phyloP scores from a whole-genome alignment of 2,113 vertebrate genomes.

The Saccopteryx bilineata region DNA sequence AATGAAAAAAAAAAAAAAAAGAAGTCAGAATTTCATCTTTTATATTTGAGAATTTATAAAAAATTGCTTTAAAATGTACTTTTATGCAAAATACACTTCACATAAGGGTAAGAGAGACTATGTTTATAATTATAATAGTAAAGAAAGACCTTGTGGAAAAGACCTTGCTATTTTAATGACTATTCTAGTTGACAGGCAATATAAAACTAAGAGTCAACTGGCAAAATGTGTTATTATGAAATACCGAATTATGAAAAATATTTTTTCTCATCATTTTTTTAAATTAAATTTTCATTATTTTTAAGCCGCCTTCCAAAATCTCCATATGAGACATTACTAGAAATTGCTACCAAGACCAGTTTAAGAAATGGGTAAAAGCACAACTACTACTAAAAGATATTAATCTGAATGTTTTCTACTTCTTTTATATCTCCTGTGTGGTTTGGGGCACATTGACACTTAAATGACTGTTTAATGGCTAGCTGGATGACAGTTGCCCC shows the following conservation, averaged over 20 bases:
- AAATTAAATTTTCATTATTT: conserved; percentile 50
- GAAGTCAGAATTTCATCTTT: conserved; percentile 17
- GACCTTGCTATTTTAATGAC: neutral
- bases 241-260: conserved; percentile 18
- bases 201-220: conserved; percentile 19
- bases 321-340: neutral
- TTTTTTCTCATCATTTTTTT: conserved; percentile 9
- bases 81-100: conserved; percentile 50
- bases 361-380: conserved; percentile 14
- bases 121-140: neutral
- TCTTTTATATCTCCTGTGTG: neutral
- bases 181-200: neutral
- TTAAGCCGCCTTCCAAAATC: neutral
- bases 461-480: neutral
- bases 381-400: neutral
- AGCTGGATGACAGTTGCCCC: neutral
- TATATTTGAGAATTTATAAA: conserved; percentile 41
- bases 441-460: neutral
- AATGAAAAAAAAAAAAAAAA: too few relatives aligned
- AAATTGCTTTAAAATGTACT: neutral
- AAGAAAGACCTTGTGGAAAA: neutral
- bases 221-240: conserved; percentile 40
- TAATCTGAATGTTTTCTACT: neutral
- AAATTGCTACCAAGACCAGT: conserved; percentile 31
- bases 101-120: neutral